Evolutionary conservation across 2,113 vertebrate genomes (phyloP), one percentile per base, ranked within the genome.

Genomic region (Anolis carolinensis): DNA sequence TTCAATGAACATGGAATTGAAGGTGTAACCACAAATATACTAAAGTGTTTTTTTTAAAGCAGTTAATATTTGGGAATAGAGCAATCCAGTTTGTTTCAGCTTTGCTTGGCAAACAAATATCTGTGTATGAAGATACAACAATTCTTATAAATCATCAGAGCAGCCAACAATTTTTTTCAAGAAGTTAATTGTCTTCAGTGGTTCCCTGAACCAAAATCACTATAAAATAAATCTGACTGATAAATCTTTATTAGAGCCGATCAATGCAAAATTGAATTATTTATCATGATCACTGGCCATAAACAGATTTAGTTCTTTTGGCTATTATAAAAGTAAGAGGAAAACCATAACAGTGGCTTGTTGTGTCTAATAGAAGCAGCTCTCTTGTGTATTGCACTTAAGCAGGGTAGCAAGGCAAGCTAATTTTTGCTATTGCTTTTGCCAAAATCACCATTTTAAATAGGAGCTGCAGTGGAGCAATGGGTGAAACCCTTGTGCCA

Each of bases 131-230:
- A 78, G 50, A 27, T 4, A 39, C 21, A 25, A 30, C 23, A 25
- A 36, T 79, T 18, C 32, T 79, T 36, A 62, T 11, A 36, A 59
- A 5, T 18, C 55, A 30, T 23, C 21, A 34, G 7, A n/a, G 48
- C 14, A 55, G 30, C 48, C 48, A 52, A n/a, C 48, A 52, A 39
- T 63, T 79, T 34, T 44, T 63, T 79, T 65, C 78, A 25, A 62
- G 34, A 63, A 63, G 59, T 39, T 79, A 79, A 79, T 25, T 65
- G 78, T 21, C 32, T 32, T 79, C 25, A 39, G 32, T 63, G 4
- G 55, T 34, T 63, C 30, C 55, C 21, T 79, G 32, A 39, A 79
- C 78, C 32, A 79, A 79, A 63, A 79, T 79, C 78, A 79, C 78
- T 79, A 34, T 39, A 62, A 79, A 79, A 39, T 63, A 79, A 79